Conservation (phyloP, 1,140 invertebrate species). For the Pseudomyrmex flavicornis region DNA sequence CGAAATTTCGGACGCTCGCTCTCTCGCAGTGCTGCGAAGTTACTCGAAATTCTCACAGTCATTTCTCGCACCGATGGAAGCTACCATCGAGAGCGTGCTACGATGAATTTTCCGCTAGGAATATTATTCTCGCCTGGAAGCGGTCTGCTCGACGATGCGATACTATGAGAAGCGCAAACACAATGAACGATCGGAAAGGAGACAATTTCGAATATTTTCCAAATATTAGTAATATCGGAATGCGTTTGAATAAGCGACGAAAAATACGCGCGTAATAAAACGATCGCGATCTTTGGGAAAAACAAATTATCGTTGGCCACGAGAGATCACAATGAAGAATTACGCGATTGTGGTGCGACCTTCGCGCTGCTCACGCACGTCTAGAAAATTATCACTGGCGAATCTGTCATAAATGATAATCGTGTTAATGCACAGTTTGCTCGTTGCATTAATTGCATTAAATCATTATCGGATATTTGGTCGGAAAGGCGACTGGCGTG, state of each 20-base stretch:
- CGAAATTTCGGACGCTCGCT: conserved; percentile 34
- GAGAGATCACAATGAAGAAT: conserved; percentile 39
- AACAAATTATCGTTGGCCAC: conserved; percentile 37
- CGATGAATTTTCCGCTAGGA: conserved; percentile 57
- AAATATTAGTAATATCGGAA: background rate
- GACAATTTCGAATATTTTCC: conserved; percentile 10
- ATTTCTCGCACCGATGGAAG: conserved; percentile 58
- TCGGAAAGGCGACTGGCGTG: conserved; percentile 26
- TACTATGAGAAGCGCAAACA: conserved; percentile 19
- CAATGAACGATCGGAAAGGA: conserved; percentile 12
- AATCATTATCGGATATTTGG: conserved; percentile 51
- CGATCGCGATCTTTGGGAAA: background rate
- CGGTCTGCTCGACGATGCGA: background rate
- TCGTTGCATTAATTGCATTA: conserved; percentile 56
- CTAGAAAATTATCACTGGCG: conserved; percentile 40
- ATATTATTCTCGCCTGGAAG: conserved; percentile 52
- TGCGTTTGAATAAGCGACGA: conserved; percentile 8
- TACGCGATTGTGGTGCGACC: background rate
- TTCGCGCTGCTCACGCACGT: conserved; percentile 23
- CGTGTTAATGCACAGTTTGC: conserved; percentile 19
- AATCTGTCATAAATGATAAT: conserved; percentile 44
- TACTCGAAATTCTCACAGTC: conserved; percentile 54
- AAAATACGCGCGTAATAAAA: background rate
- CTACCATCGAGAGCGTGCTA: background rate
- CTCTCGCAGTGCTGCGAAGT: conserved; percentile 1